Evolutionary conservation across 2,888 invertebrate genomes (phyloP), one percentile per base, ranked within the genome.

Genomic region (Euplexia lucipara): DNA sequence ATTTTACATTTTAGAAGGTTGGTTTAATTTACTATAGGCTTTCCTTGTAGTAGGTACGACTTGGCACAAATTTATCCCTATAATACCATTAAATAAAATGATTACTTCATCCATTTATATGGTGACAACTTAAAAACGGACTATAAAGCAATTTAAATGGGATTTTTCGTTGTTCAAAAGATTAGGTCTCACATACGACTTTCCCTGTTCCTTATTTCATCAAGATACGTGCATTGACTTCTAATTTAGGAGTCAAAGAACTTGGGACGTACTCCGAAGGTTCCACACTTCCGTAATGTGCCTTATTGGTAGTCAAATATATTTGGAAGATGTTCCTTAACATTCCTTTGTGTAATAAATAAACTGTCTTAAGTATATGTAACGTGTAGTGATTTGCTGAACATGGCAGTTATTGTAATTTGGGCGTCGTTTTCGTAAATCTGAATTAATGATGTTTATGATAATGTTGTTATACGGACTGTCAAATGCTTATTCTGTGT

Each of bases 121-220:
- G 0, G 35, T 5, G n/a, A 30, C n/a, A 53, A 35, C 26, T 26
- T 16, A 4, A 56, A 66, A 20, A 10, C n/a, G n/a, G n/a, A n/a
- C n/a, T 18, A 18, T 16, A 26, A 8, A 1, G 39, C 4, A 48
- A 42, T 0, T 14, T 2, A n/a, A 3, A 34, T 22, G 4, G 2
- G 1, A n/a, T 61, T 70, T 34, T 52, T 22, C 61, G 3, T 32
- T 10, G 18, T 37, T 8, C 16, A 2, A 56, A 56, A 53, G 16
- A 56, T 47, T 22, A 52, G n/a, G 34, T 47, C 14, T 37, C 34
- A 0, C 30, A 30, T 1, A 5, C 7, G 20, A 45, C 18, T 60
- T 39, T 74, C 67, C 78, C 78, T 16, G 45, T 74, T 73, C 72
- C 77, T 39, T n/a, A 49, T n/a, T 8, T 22, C n/a, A n/a, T 16